phyloP scores from a whole-genome alignment of 2,888 invertebrate genomes.

The Drosophila pegasa region DNA sequence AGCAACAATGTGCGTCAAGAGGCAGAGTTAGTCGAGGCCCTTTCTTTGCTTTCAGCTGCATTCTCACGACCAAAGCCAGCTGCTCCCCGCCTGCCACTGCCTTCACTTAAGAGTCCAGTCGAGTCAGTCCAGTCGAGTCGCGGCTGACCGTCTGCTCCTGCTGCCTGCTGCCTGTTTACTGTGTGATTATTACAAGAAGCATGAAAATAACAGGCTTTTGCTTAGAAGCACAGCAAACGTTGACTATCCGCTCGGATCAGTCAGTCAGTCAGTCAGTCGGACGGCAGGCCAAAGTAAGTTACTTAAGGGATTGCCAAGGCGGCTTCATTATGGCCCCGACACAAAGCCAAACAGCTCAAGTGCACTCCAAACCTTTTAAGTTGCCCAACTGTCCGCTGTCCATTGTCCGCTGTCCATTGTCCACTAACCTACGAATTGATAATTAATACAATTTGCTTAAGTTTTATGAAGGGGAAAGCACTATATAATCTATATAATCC shows the following conservation, averaged over 20 bases:
- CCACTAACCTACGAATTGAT: slow-evolving; percentile 1
- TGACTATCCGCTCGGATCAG: slow-evolving; percentile 25
- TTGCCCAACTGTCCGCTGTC: slow-evolving; percentile 16
- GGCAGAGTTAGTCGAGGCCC: slow-evolving; percentile 58
- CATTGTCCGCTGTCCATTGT: not conserved
- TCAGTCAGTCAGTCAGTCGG: slow-evolving; percentile 20
- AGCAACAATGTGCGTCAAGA: slow-evolving; percentile 29
- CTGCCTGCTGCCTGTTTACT: slow-evolving; percentile 71
- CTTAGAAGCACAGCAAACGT: slow-evolving; percentile 55
- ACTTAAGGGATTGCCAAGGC: slow-evolving; percentile 65
- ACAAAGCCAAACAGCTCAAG: slow-evolving; percentile 62
- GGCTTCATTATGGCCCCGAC: slow-evolving; percentile 51
- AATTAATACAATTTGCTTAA: not conserved
- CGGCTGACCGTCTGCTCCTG: slow-evolving; percentile 13
- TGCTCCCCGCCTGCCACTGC: slow-evolving; percentile 1
- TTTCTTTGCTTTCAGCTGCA: slow-evolving; percentile 67
- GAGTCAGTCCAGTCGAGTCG: too few relatives aligned
- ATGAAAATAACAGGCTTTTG: slow-evolving; percentile 75
- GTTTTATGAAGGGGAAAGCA: not conserved
- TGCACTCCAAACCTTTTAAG: slow-evolving; percentile 62
- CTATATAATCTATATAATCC: not conserved
- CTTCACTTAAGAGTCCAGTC: not conserved
- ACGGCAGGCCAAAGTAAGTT: slow-evolving; percentile 55
- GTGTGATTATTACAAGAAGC: slow-evolving; percentile 76
- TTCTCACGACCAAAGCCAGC: slow-evolving; percentile 59